These are phyloP conservation scores for Polyploca ridens DNA, from an alignment of 2,888 invertebrate species.

Conservation along the genomic window DNA sequence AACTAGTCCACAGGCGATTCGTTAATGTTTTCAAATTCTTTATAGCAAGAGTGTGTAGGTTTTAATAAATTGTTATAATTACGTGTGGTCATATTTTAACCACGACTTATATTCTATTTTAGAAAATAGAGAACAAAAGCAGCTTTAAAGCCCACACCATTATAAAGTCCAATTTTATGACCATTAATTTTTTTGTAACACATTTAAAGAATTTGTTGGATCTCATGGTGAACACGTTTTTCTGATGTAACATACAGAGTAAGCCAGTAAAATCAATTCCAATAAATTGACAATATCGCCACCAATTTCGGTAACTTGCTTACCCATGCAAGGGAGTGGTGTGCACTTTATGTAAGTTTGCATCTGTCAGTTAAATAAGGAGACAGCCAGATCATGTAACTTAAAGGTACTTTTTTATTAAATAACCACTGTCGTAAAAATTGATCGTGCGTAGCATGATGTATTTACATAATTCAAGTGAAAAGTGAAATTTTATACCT, in stretches of 20 bases:
- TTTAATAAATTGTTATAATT: neutral
- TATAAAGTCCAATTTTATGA: neutral
- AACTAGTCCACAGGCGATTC: conserved; percentile 6
- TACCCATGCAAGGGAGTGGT: conserved; percentile 36
- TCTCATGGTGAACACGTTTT: neutral
- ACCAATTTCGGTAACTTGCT: neutral
- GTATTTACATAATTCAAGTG: conserved; percentile 14
- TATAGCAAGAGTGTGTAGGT: neutral
- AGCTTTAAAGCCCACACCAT: too few species aligned
- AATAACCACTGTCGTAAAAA: conserved; percentile 29
- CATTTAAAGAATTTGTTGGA: neutral
- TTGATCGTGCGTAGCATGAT: conserved; percentile 35
- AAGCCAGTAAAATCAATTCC: neutral
- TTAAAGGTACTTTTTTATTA: conserved; percentile 15
- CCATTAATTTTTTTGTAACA: neutral
- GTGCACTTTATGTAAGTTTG: conserved; percentile 33
- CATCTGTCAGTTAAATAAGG: conserved; percentile 8
- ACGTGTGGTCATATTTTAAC: neutral
- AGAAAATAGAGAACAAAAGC: neutral
- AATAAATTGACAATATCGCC: conserved; percentile 1
- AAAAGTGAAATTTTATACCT: neutral
- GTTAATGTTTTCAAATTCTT: neutral
- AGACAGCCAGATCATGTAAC: neutral
- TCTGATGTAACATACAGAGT: neutral
- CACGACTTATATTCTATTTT: neutral